Conservation (phyloP, 1,140 invertebrate genomes). For the Luehdorfia chinensis region DNA sequence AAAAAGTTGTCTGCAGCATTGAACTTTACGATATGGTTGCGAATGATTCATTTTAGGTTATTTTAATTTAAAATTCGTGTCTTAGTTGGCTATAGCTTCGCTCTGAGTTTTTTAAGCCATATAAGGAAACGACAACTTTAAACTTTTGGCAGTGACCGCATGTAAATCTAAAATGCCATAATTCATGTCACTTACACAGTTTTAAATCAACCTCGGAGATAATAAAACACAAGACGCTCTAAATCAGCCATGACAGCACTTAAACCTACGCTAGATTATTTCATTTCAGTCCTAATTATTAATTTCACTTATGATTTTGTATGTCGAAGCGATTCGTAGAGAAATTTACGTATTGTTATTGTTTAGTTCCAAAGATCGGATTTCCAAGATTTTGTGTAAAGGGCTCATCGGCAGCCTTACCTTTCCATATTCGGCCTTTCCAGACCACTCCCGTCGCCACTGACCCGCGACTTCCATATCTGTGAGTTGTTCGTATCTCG, state of each 20-base stretch:
- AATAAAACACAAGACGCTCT: slow-evolving; percentile 15
- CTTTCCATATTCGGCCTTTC: slow-evolving; percentile 72
- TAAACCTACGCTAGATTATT: slow-evolving; percentile 13
- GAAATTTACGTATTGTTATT: slow-evolving; percentile 1
- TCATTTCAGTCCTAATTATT: too few relatives aligned
- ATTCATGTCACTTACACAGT: slow-evolving; percentile 18
- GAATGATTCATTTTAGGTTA: slow-evolving; percentile 49
- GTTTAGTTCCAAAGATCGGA: neutral
- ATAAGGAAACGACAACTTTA: slow-evolving; percentile 64
- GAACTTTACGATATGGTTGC: slow-evolving; percentile 41
- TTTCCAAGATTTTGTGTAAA: neutral
- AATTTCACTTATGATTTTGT: too few relatives aligned
- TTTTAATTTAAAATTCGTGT: slow-evolving; percentile 30
- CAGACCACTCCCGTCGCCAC: slow-evolving; percentile 70
- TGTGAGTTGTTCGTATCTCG: slow-evolving; percentile 33
- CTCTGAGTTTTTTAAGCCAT: slow-evolving; percentile 54
- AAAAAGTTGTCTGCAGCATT: slow-evolving; percentile 33
- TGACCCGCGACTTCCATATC: slow-evolving; percentile 69
- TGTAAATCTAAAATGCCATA: slow-evolving; percentile 28
- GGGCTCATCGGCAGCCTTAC: slow-evolving; percentile 35
- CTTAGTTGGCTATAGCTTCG: slow-evolving; percentile 36
- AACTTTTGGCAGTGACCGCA: slow-evolving; percentile 65
- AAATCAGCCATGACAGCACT: slow-evolving; percentile 14
- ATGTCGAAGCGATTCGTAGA: too few relatives aligned
- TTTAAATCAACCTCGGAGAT: slow-evolving; percentile 7